Base-by-base conservation (phyloP, 2,113 vertebrate genomes). In the Megaleporinus macrocephalus region DNA sequence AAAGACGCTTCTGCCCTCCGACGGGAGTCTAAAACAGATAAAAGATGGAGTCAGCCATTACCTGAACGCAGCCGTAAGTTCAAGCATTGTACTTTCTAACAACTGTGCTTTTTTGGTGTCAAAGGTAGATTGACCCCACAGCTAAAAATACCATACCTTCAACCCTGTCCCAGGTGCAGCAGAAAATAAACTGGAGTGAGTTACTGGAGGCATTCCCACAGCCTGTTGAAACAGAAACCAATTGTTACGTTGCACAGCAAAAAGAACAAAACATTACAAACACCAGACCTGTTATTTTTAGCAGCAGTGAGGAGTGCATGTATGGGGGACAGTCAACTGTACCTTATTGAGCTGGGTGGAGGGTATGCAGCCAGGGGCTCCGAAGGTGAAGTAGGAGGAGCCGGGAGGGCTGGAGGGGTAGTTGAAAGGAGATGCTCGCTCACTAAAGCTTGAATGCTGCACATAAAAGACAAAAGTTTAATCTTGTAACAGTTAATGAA, bases 1-100 rank as follows among this genome's bases (percentile, higher is more conserved):
- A 96, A n/a, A 94, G 91, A 0, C 97, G 93, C 85, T 98, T 98
- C 88, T 97, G 96, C 82, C 95, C 94, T 0, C 95, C 95, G 1
- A 95, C 84, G 0, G 97, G 96, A 29, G 96, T 96, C 97, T 97
- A 65, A 26, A 84, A 26, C 27, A 77, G n/a, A 76, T 5, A 63
- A 7, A 41, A 29, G n/a, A 12, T 24, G 20, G 7, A 57, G 55
- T 68, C n/a, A 59, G 18, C 9, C 1, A 27, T 61, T 5, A 41
- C 22, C n/a, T 3, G 27, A 55, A n/a, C 26, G 33, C 9, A 1
- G 14, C 24, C n/a, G 20, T 27, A 16, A 18, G 36, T 4, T 30
- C 11, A 16, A 36, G 30, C 4, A 57, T 3, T 1, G 1, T 0
- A 47, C 20, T 3, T 7, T 11, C n/a, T n/a, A n/a, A n/a, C n/a